Conservation (phyloP, 2,797 vertebrate genomes). For the Pseudochirops corinnae region DNA sequence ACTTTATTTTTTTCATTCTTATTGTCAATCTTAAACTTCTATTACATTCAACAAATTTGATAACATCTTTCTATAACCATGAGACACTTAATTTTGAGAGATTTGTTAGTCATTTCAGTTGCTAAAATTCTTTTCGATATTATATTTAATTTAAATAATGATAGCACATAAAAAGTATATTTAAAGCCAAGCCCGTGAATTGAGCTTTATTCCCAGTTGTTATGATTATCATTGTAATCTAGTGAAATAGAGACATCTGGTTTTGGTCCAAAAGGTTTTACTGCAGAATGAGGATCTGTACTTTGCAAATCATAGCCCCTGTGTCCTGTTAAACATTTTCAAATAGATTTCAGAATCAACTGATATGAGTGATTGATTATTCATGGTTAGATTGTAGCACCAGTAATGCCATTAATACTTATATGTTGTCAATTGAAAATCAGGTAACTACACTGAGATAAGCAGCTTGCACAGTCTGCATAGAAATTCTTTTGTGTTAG, state of each 20-base stretch:
- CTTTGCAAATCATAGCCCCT: background rate
- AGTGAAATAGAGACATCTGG: background rate
- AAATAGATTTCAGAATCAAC: background rate
- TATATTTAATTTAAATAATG: background rate
- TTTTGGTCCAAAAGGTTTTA: background rate
- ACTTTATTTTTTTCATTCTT: slow-evolving; percentile 35
- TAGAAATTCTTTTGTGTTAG: background rate
- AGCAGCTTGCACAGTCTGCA: background rate
- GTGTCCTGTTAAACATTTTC: background rate
- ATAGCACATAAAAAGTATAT: background rate
- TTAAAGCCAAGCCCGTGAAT: background rate
- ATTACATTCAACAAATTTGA: background rate
- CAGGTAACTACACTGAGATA: background rate
- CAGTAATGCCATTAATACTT: background rate
- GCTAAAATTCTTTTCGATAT: background rate
- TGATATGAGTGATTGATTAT: background rate
- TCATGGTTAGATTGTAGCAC: background rate
- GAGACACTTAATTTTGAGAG: background rate
- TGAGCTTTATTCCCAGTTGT: background rate
- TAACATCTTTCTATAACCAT: background rate
- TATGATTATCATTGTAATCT: background rate
- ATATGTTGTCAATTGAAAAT: background rate
- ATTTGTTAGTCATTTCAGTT: slow-evolving; percentile 10
- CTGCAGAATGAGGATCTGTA: background rate
- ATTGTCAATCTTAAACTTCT: background rate